phyloP scores from a whole-genome alignment of 2,113 vertebrate species.

The Tichodroma muraria region DNA sequence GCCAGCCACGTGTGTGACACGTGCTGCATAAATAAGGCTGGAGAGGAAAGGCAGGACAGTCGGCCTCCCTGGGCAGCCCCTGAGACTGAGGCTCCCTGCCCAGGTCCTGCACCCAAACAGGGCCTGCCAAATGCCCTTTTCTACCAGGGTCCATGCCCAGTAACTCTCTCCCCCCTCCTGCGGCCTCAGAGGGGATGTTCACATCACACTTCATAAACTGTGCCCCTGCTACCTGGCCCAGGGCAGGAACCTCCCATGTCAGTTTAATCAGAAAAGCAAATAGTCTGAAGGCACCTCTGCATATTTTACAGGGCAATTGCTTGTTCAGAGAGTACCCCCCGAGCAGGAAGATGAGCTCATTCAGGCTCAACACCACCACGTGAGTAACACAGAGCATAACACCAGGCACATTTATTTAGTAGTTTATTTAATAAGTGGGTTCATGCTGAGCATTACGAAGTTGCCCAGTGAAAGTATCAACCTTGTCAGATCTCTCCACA shows the following conservation, averaged over 20 bases:
- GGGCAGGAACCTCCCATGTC: background rate
- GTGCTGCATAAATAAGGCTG: rapidly evolving
- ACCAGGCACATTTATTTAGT: background rate
- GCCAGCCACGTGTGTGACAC: background rate
- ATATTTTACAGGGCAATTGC: background rate
- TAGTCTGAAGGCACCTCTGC: background rate
- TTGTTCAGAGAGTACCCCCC: background rate
- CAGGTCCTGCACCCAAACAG: background rate
- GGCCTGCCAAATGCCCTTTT: background rate
- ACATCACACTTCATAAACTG: background rate
- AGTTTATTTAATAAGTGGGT: background rate
- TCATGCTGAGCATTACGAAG: background rate
- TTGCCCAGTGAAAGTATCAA: background rate
- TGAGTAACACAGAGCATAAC: background rate
- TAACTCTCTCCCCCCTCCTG: background rate
- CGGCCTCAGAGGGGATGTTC: background rate
- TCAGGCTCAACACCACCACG: background rate
- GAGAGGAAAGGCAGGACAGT: too few species aligned
- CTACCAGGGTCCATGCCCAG: background rate
- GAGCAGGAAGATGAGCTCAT: background rate
- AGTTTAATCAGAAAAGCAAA: background rate
- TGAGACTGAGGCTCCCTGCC: background rate
- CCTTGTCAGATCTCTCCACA: background rate
- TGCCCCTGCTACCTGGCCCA: background rate
- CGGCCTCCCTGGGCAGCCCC: background rate